Conservation (phyloP, 1,140 invertebrate species). For the Diplogasteroides magnus region DNA sequence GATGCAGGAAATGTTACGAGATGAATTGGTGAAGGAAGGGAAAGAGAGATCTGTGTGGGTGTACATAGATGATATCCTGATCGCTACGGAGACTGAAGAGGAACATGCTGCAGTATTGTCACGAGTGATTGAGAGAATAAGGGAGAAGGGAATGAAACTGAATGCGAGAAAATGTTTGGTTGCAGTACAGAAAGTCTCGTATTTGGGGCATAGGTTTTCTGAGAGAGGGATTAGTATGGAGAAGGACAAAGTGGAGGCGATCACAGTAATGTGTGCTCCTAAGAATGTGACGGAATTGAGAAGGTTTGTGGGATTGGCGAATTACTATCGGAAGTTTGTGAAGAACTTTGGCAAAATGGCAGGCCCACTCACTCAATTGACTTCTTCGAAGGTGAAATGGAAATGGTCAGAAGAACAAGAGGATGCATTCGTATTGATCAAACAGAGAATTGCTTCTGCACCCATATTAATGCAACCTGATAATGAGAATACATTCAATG, state of each 20-base stretch:
- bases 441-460: constrained; percentile 10
- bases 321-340: constrained; percentile 15
- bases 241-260: not conserved
- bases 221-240: constrained; percentile 6
- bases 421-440: constrained; percentile 28
- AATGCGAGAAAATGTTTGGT: constrained; percentile 8
- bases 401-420: constrained; percentile 16
- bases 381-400: constrained; percentile 11
- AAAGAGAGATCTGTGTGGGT: not conserved
- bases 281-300: constrained; percentile 7
- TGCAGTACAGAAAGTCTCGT: not conserved
- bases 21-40: constrained; percentile 1
- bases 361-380: constrained; percentile 25
- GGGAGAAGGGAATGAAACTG: too few relatives aligned
- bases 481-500: not conserved
- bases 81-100: constrained; percentile 5
- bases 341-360: constrained; percentile 24
- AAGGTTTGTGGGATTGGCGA: constrained; percentile 10
- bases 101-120: not conserved
- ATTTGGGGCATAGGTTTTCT: constrained; percentile 10
- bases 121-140: not conserved
- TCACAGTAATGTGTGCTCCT: not conserved
- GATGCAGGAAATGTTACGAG: constrained; percentile 24
- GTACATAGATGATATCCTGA: constrained; percentile 17
- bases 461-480: constrained; percentile 33